These are phyloP conservation scores for Pandemis heparana DNA, from an alignment of 2,888 invertebrate species.

Conservation along the genomic window DNA sequence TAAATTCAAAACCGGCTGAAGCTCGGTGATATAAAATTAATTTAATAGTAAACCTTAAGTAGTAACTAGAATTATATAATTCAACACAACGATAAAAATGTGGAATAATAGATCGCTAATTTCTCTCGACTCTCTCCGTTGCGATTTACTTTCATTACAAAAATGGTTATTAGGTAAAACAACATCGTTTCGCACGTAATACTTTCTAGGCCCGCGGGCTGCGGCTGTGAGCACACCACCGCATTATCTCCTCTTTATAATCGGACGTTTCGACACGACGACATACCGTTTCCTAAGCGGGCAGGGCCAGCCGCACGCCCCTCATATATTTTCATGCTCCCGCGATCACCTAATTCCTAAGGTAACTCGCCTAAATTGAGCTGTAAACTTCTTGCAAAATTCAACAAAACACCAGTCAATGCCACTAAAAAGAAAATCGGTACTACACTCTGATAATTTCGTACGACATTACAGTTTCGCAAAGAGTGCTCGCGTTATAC, in stretches of 20 bases:
- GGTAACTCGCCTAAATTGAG: slow-evolving; percentile 63
- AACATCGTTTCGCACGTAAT: slow-evolving; percentile 49
- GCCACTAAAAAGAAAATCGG: slow-evolving; percentile 68
- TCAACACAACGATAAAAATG: slow-evolving; percentile 13
- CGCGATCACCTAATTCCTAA: slow-evolving; percentile 59
- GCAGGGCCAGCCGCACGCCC: slow-evolving; percentile 54
- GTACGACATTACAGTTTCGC: slow-evolving; percentile 67
- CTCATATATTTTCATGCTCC: slow-evolving; percentile 70
- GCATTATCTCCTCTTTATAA: slow-evolving; percentile 48
- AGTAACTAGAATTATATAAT: slow-evolving; percentile 24
- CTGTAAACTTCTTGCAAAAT: slow-evolving; percentile 63
- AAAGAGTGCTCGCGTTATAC: slow-evolving; percentile 51
- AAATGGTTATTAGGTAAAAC: slow-evolving; percentile 41
- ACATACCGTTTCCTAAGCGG: slow-evolving; percentile 52
- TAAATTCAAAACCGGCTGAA: slow-evolving; percentile 20
- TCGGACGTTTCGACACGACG: slow-evolving; percentile 53
- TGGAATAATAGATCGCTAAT: slow-evolving; percentile 38
- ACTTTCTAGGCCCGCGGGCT: slow-evolving; percentile 47
- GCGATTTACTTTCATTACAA: slow-evolving; percentile 42
- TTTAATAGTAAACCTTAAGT: slow-evolving; percentile 33
- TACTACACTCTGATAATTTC: slow-evolving; percentile 66
- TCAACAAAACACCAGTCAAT: slow-evolving; percentile 66
- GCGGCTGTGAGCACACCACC: slow-evolving; percentile 23
- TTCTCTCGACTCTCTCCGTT: slow-evolving; percentile 44
- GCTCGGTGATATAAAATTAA: slow-evolving; percentile 35